Evolutionary conservation across 2,113 vertebrate genomes (phyloP).

Genomic region (Gymnarchus niloticus): DNA sequence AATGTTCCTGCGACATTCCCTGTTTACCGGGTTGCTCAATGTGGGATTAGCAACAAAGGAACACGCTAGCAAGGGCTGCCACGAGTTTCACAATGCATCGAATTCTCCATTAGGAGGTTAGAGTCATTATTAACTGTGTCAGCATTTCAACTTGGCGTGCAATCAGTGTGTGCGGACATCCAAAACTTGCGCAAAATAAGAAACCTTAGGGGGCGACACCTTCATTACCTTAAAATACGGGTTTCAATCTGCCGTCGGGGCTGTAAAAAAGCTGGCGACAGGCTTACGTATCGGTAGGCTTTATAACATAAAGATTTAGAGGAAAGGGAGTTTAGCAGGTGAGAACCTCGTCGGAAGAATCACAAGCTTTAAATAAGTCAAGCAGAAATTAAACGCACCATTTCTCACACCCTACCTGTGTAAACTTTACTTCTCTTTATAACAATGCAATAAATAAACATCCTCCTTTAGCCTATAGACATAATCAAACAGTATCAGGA

Average conservation of each 20-base stretch:
- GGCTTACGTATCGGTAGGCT: neutral
- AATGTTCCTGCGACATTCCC: too few species aligned
- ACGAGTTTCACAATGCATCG: neutral
- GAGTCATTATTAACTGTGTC: neutral
- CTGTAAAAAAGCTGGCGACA: neutral
- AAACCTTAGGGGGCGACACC: neutral
- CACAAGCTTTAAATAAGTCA: neutral
- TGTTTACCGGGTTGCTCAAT: too few species aligned
- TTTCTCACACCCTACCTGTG: neutral
- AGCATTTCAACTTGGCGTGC: neutral
- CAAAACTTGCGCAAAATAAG: neutral
- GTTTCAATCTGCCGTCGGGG: neutral
- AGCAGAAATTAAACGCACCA: neutral
- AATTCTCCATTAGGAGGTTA: neutral
- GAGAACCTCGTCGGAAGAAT: neutral
- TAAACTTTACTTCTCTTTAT: neutral
- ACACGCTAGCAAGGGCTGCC: neutral
- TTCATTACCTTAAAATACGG: slow-evolving; percentile 13
- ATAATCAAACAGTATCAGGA: neutral
- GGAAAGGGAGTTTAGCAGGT: neutral
- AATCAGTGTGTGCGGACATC: neutral
- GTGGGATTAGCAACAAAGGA: neutral
- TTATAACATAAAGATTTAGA: neutral
- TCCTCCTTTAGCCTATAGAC: neutral
- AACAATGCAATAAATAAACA: neutral